A percentile compares a stretch with the other conserved stretches of the same genome.
Evolutionary conservation across 2,797 vertebrate species (phyloP).

Genomic region (Lophotriccus pileatus): DNA sequence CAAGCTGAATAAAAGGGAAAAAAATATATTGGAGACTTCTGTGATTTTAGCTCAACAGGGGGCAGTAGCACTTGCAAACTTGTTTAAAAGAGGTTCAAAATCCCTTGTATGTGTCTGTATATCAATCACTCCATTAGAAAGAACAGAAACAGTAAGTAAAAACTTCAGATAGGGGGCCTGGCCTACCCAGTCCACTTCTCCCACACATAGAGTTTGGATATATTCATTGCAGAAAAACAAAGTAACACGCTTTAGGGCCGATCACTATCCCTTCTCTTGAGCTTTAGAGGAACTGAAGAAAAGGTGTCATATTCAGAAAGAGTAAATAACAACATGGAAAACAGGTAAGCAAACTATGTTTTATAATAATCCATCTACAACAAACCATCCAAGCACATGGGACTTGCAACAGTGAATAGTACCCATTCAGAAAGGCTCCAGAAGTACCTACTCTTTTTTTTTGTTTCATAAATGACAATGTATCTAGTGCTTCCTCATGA

Average conservation of each 20-base stretch:
- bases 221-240: slow-evolving; percentile 25
- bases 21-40: neutral
- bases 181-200: neutral
- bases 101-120: neutral
- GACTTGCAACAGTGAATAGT: neutral
- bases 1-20: neutral
- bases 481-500: neutral
- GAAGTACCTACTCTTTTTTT: neutral
- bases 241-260: slow-evolving; percentile 13
- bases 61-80: slow-evolving; percentile 19
- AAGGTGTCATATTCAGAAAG: neutral
- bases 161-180: neutral
- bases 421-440: neutral
- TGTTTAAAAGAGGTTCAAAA: slow-evolving; percentile 34
- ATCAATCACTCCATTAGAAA: slow-evolving; percentile 3
- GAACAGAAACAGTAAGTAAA: slow-evolving; percentile 2
- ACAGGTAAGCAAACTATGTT: neutral
- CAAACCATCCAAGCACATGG: neutral
- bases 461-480: neutral
- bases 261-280: slow-evolving; percentile 9
- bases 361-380: neutral
- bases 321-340: neutral
- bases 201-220: neutral
- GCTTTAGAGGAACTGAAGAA: neutral
- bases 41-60: slow-evolving; percentile 36